Percentiles rank a stretch among this genome's conserved stretches.
Conservation (phyloP, 2,113 vertebrate species). For the Scomber scombrus region DNA sequence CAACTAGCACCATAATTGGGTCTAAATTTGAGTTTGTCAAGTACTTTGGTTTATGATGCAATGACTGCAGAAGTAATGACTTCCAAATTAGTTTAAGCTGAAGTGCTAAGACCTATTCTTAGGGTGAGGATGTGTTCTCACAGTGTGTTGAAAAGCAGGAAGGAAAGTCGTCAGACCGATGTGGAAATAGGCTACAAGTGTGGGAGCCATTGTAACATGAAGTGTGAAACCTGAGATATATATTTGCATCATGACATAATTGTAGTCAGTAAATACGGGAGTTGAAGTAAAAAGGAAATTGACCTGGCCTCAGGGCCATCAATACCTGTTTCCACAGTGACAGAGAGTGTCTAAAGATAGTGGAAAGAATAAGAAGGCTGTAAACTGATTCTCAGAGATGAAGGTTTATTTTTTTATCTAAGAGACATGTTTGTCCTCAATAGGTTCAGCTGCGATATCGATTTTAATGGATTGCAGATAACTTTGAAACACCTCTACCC, state of each 20-base stretch:
- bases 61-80: too few species aligned
- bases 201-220: not conserved
- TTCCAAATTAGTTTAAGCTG: too few species aligned
- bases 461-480: constrained; percentile 1
- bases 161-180: too few species aligned
- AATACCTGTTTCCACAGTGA: constrained; percentile 32
- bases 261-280: constrained; percentile 6
- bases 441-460: constrained; percentile 8
- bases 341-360: constrained; percentile 12
- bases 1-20: too few species aligned
- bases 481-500: not conserved
- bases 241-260: not conserved
- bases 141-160: too few species aligned
- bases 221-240: not conserved
- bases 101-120: too few species aligned
- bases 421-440: not conserved
- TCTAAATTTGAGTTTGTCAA: too few species aligned
- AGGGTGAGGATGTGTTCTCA: too few species aligned
- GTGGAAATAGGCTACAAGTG: not conserved
- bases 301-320: not conserved
- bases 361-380: not conserved
- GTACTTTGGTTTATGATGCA: too few species aligned
- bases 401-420: constrained; percentile 21
- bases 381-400: constrained; percentile 35
- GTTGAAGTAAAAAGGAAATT: constrained; percentile 41